Evolutionary conservation across 1,140 invertebrate genomes (phyloP), one percentile per base, ranked within the genome.

Genomic region (Octopus bimaculoides): DNA sequence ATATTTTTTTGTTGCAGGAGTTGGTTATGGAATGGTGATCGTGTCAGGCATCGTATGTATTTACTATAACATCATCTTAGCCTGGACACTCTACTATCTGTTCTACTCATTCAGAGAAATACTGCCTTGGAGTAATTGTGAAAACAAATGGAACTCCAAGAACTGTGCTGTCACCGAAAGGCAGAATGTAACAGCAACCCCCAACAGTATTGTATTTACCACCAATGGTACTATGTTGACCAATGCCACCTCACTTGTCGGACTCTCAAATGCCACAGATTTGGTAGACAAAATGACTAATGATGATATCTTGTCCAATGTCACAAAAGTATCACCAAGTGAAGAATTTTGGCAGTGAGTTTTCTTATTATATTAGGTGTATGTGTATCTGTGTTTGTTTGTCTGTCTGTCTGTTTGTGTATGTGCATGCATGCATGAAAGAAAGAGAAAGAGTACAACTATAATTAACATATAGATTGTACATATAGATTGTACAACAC

Each of bases 51-150:
- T 87, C 53, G 84, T 86, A 4, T 84, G 85, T 79, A 82, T 92
- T 79, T 92, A 92, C 85, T 92, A 92, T 86, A 92, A 92, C 85
- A 91, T 92, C 77, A 92, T 92, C 82, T 92, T 92, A 81, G 89
- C 90, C 53, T 92, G 91, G 91, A 89, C 91, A 1, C 85, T 92
- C 12, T 91, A 91, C 86, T 92, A 90, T 84, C 87, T 92, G 79
- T 89, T 90, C 81, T 84, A 86, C 61, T 91, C 90, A 79, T 88
- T 92, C 80, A 78, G 81, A 7, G 80, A 81, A 17, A 84, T 88
- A 53, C 82, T 92, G 80, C 91, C 91, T 1, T 92, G 91, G 91
- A 87, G 88, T n/a, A 86, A 85, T 26, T 92, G 91, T 83, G 87
- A 89, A 81, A 90, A 92, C 83, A 83, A 85, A 17, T 92, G 91